A percentile compares a stretch with the other conserved stretches of the same genome.
These are phyloP conservation scores for Adelosebastes latens DNA, from an alignment of 2,797 vertebrate species.

Conservation along the genomic window DNA sequence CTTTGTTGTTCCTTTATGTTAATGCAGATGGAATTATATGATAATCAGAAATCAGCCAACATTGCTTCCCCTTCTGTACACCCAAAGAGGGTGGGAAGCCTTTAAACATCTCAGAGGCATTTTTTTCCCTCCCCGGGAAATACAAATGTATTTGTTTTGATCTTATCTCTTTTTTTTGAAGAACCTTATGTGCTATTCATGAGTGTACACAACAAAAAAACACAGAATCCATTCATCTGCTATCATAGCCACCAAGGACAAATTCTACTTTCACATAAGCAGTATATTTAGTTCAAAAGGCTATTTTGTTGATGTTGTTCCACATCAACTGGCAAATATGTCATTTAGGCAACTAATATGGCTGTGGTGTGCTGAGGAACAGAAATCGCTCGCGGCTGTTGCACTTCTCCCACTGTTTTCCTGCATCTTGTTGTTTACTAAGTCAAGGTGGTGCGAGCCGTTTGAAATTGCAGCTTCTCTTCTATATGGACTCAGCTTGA, in stretches of 20 bases:
- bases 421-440: slow-evolving; percentile 44
- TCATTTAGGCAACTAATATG: slow-evolving; percentile 59
- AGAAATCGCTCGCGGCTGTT: slow-evolving; percentile 46
- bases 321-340: slow-evolving; percentile 60
- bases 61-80: slow-evolving; percentile 47
- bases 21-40: slow-evolving; percentile 58
- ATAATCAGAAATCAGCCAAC: slow-evolving; percentile 65
- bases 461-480: slow-evolving; percentile 7
- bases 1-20: slow-evolving; percentile 59
- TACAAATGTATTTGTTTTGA: slow-evolving; percentile 73
- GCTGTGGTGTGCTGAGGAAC: slow-evolving; percentile 26
- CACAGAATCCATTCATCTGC: slow-evolving; percentile 52
- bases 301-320: slow-evolving; percentile 48
- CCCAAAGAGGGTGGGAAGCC: slow-evolving; percentile 48
- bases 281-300: slow-evolving; percentile 58
- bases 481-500: slow-evolving; percentile 16
- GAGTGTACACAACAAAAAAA: slow-evolving; percentile 36
- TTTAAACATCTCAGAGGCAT: slow-evolving; percentile 54
- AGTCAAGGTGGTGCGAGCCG: slow-evolving; percentile 39
- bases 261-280: slow-evolving; percentile 53
- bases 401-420: slow-evolving; percentile 43
- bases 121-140: slow-evolving; percentile 41
- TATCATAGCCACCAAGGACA: slow-evolving; percentile 61
- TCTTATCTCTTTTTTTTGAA: slow-evolving; percentile 46
- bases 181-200: slow-evolving; percentile 60